Base-by-base conservation (phyloP, 2,888 invertebrate species). In the Caenorhabditis zanzibari region DNA sequence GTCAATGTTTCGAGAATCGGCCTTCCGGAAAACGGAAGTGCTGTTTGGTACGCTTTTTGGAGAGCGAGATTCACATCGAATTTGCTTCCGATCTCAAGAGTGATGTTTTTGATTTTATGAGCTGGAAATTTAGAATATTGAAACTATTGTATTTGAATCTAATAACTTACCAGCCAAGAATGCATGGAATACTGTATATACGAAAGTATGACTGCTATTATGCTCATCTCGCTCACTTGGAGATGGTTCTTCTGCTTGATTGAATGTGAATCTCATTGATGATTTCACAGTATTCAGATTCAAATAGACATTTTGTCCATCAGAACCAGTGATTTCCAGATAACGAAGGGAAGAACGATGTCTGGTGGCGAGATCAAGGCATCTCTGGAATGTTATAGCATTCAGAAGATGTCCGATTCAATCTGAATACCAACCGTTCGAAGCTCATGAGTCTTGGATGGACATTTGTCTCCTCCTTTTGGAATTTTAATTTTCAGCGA, bases 41-140 rank as follows among this genome's bases (percentile, higher is more conserved):
- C 83, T 1, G 69, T 41, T 72, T 75, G 80, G 44, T 54, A 83
- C 0, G 83, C 83, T 19, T 75, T 74, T 59, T 83, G 79, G 12
- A 83, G 75, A 10, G 83, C 80, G 2, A 83, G 54, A 9, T 68
- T 58, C 0, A 75, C 71, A 54, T 80, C 72, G 44, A 52, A 75
- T n/a, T 49, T 75, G 38, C 54, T 68, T n/a, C 61, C 71, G 28
- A 83, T 64, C 54, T 75, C 44, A 14, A 83, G 41, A 0, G 63
- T 71, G 6, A 80, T 71, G 19, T 75, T 24, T 10, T 32, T 49
- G 41, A 49, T 61, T 22, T 44, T 5, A n/a, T 68, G 73, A 22
- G 35, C 81, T 80, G 58, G 26, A 81, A 81, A 26, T 2, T 1
- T 1, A 59, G 1, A 41, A 22, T 9, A 41, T 61, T 19, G 14